These are phyloP conservation scores for Oceanodroma tethys DNA, from an alignment of 2,113 vertebrate genomes.

Conservation along the genomic window DNA sequence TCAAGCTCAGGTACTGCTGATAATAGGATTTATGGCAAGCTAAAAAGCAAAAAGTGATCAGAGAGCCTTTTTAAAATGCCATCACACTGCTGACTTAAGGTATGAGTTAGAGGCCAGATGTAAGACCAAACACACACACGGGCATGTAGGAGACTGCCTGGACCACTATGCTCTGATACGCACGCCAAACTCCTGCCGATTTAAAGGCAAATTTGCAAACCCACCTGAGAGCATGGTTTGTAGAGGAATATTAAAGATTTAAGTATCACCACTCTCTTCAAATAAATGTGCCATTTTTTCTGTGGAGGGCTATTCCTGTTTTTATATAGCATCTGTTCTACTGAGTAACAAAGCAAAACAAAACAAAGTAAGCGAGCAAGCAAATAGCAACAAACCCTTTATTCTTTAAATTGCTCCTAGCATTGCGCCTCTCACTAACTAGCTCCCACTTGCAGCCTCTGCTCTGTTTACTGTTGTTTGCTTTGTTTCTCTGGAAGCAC, in stretches of 20 bases:
- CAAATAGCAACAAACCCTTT: neutral
- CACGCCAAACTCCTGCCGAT: neutral
- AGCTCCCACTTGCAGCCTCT: neutral
- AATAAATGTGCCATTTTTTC: neutral
- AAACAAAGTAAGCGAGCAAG: neutral
- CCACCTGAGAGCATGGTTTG: neutral
- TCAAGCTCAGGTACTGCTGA: conserved; percentile 31
- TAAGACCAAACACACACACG: neutral
- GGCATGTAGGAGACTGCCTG: neutral
- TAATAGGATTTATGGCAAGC: conserved; percentile 44
- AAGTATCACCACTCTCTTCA: neutral
- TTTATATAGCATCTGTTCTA: neutral
- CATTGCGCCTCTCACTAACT: neutral
- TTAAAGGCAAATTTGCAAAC: conserved; percentile 5
- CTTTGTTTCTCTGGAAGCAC: conserved; percentile 32
- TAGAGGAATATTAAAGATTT: neutral
- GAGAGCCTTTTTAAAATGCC: conserved; percentile 5
- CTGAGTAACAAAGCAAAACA: neutral
- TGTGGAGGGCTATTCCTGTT: neutral
- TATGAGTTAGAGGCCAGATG: neutral
- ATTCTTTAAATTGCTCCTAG: neutral
- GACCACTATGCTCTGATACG: neutral
- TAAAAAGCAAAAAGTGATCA: conserved; percentile 32
- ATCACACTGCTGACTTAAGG: neutral
- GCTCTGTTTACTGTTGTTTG: neutral